These are phyloP conservation scores for Prosopocoilus inquinatus DNA, from an alignment of 2,888 invertebrate genomes.

Conservation along the genomic window DNA sequence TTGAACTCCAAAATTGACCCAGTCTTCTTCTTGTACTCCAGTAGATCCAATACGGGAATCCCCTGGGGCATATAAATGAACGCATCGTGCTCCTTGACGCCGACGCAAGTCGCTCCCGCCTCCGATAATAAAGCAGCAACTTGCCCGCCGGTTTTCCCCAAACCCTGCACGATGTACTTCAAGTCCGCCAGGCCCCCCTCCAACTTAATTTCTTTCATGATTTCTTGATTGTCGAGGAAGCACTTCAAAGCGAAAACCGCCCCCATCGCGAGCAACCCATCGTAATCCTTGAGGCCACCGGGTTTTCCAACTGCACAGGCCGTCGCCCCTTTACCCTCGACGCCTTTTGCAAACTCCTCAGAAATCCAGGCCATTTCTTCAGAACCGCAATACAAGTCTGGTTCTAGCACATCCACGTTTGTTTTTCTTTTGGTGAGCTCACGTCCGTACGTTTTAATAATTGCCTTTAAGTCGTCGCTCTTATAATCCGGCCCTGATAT, in stretches of 20 bases:
- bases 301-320: conserved; percentile 36
- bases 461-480: conserved; percentile 36
- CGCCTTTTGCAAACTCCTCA: conserved; percentile 1
- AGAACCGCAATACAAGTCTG: conserved; percentile 39
- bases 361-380: conserved; percentile 41
- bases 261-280: conserved; percentile 35
- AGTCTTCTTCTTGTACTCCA: conserved; percentile 32
- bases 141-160: conserved; percentile 41
- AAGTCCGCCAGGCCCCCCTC: conserved; percentile 36
- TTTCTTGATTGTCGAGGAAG: conserved; percentile 36
- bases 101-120: conserved; percentile 43
- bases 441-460: conserved; percentile 34
- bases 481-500: conserved; percentile 37
- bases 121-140: conserved; percentile 34
- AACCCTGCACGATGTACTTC: conserved; percentile 43
- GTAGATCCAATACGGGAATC: conserved; percentile 38
- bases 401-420: conserved; percentile 38
- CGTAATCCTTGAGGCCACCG: conserved; percentile 39
- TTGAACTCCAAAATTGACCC: conserved; percentile 36
- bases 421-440: conserved; percentile 34
- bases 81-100: conserved; percentile 42
- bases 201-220: conserved; percentile 34
- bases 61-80: conserved; percentile 40
- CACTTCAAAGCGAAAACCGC: conserved; percentile 36
- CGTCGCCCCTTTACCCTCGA: conserved; percentile 10